These are phyloP conservation scores for Pseudochirops corinnae DNA, from an alignment of 2,797 vertebrate species.

Conservation along the genomic window DNA sequence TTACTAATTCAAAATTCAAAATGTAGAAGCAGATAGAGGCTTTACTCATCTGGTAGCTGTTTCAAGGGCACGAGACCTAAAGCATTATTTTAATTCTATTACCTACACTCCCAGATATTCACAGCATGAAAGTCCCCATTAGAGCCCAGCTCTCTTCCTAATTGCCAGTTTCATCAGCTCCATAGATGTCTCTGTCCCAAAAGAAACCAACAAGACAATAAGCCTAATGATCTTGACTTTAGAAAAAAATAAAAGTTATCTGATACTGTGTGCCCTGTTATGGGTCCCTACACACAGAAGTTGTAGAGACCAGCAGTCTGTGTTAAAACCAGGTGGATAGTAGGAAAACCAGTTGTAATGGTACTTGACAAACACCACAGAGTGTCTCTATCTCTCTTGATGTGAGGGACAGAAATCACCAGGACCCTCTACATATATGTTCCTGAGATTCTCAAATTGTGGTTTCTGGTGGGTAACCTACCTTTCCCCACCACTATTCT, in stretches of 20 bases:
- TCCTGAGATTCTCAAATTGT: neutral
- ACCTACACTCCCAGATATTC: neutral
- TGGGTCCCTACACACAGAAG: neutral
- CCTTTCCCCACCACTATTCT: neutral
- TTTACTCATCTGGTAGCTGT: neutral
- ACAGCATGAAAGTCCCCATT: neutral
- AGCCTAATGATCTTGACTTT: neutral
- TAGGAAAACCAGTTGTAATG: neutral
- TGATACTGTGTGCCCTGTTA: neutral
- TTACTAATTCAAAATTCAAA: conserved; percentile 29
- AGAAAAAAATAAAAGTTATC: neutral
- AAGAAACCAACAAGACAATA: conserved; percentile 17
- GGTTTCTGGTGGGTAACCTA: neutral
- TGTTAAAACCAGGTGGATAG: neutral
- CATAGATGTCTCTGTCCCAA: neutral
- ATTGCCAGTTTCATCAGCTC: neutral
- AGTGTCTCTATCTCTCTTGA: neutral
- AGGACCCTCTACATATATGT: neutral
- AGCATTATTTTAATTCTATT: neutral
- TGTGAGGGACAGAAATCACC: neutral
- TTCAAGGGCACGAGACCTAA: neutral
- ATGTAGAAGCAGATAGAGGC: neutral
- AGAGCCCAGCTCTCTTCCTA: neutral
- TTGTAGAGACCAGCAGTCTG: neutral
- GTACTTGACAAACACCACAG: neutral